These are phyloP conservation scores for Prunella strophiata DNA, from an alignment of 2,797 vertebrate species.

Conservation along the genomic window DNA sequence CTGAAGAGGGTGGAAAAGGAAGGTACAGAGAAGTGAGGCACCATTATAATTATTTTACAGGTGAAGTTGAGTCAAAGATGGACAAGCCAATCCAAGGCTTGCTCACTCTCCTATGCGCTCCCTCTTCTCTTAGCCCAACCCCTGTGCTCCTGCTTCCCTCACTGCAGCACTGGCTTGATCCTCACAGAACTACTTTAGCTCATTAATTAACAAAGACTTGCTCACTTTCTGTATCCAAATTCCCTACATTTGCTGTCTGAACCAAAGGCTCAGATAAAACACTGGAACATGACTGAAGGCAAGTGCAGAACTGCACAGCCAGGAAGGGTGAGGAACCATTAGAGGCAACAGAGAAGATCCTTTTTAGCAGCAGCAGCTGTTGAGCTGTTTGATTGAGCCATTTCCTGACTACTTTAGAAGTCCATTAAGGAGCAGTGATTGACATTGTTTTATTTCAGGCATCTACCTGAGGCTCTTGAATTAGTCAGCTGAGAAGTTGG, in stretches of 20 bases:
- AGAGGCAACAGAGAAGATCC: neutral
- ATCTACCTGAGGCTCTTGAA: conserved; percentile 53
- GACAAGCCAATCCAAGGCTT: neutral
- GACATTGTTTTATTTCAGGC: conserved; percentile 40
- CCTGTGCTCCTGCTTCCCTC: neutral
- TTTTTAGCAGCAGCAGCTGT: conserved; percentile 17
- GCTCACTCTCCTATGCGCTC: rapidly evolving
- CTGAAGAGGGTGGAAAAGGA: neutral
- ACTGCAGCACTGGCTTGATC: neutral
- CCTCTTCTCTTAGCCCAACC: neutral
- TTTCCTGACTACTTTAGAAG: conserved; percentile 56
- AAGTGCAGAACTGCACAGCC: neutral
- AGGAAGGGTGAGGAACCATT: neutral
- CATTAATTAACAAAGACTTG: neutral
- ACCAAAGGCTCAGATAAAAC: neutral
- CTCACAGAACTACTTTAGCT: neutral
- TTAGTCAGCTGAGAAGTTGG: conserved; percentile 29
- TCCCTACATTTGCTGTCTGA: neutral
- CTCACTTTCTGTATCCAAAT: neutral
- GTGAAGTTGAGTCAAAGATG: neutral
- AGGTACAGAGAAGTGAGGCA: neutral
- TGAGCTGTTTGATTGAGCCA: conserved; percentile 31
- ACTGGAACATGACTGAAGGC: neutral
- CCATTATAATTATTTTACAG: neutral
- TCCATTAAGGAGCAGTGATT: conserved; percentile 60